Base-by-base conservation (phyloP, 2,888 invertebrate genomes). In the Trachelus troglodyta region DNA sequence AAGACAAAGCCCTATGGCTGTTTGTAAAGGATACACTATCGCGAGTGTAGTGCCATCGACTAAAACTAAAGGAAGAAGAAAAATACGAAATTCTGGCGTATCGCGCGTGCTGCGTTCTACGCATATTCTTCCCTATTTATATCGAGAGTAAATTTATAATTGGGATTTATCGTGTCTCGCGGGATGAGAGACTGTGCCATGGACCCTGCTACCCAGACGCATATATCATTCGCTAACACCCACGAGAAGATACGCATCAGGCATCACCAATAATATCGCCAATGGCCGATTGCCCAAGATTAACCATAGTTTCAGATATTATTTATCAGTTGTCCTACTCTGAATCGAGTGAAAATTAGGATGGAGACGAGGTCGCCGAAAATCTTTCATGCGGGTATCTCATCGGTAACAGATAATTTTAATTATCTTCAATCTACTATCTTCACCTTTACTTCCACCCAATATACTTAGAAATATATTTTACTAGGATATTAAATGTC, bases 61-160 rank as follows among this genome's bases (percentile, higher is more conserved):
- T 56, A 23, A 11, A 35, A 12, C 35, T 35, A 35, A 35, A 56
- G 9, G 23, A 56, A 56, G 56, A 56, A 56, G 56, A 56, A 56
- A 56, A 56, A 56, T 9, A 56, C 56, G 23, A 23, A 56, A 56
- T 23, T 56, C 15, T 9, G 23, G 23, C 9, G 56, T 23, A 56
- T 23, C 56, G 23, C 23, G 56, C 9, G 23, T 15, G 71, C 1
- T 33, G 34, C 71, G 33, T 71, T 31, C 71, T 71, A 71, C 71
- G 71, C 71, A 71, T 71, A 37, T 35, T 34, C 37, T 35, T 23
- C 15, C 75, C 75, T 35, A 76, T 31, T 73, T 76, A 76, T 76
- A 76, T 73, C 76, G 76, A 37, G 76, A 76, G 71, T 30, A 73
- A 76, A 76, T 76, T 76, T 73, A 76, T 37, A 71, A 76, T 31